These are phyloP conservation scores for Sitta carolinensis DNA, from an alignment of 2,797 vertebrate genomes.

Conservation along the genomic window DNA sequence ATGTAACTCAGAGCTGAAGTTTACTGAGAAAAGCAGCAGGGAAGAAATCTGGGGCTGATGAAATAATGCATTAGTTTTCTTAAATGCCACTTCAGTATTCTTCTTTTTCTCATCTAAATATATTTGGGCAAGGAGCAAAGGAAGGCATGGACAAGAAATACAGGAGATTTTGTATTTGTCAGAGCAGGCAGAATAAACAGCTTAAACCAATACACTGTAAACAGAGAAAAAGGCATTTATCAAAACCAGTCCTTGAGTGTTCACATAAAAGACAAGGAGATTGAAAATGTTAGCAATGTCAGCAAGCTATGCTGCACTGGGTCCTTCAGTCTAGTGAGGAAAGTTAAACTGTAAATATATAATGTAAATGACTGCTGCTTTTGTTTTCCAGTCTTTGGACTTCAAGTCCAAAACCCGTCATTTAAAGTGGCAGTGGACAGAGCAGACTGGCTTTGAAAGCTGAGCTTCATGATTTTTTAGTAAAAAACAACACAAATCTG, in stretches of 20 bases:
- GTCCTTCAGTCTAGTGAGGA: neutral
- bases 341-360: neutral
- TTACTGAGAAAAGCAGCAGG: neutral
- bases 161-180: neutral
- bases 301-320: neutral
- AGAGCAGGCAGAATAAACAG: neutral
- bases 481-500: neutral
- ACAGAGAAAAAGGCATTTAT: neutral
- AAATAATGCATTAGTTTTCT: neutral
- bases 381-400: neutral
- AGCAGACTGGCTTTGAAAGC: neutral
- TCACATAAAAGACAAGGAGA: neutral
- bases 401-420: neutral
- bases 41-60: neutral
- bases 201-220: neutral
- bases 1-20: neutral
- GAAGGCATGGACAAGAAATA: neutral
- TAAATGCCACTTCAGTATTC: neutral
- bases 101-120: neutral
- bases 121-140: neutral
- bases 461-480: neutral
- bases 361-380: neutral
- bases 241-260: neutral
- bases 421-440: neutral
- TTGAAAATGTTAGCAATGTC: neutral